phyloP scores from a whole-genome alignment of 2,113 vertebrate species.

The Spermophilus dauricus region DNA sequence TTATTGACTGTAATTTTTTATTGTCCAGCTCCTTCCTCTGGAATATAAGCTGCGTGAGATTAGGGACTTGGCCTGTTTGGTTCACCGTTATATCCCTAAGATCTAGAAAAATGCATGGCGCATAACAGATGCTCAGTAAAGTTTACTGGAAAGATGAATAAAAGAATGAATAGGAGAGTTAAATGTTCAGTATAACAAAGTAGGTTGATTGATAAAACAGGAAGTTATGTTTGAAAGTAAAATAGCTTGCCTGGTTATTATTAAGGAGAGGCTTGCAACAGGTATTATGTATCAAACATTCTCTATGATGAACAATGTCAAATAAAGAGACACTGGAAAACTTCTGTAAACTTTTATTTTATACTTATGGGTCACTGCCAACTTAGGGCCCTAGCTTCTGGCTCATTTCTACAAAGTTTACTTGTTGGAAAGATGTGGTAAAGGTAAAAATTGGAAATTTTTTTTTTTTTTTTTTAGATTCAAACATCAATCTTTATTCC shows the following conservation, averaged over 20 bases:
- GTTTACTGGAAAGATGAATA: background rate
- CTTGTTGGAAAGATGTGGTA: constrained; percentile 53
- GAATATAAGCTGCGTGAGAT: background rate
- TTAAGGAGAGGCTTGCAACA: background rate
- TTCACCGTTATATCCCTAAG: background rate
- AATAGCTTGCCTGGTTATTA: background rate
- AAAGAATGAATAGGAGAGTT: background rate
- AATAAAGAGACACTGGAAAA: constrained; percentile 56
- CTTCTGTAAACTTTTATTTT: constrained; percentile 83
- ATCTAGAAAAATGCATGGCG: background rate
- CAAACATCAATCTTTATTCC: too few relatives aligned
- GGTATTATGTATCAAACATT: background rate
- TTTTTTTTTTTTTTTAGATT: too few relatives aligned
- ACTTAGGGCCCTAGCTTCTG: constrained; percentile 61
- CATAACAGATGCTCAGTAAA: background rate
- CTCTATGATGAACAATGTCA: constrained; percentile 19
- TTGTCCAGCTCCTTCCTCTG: background rate
- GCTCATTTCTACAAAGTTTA: constrained; percentile 77
- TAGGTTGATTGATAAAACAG: background rate
- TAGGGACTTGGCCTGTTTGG: background rate
- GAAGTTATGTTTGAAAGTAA: background rate
- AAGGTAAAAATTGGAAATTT: constrained; percentile 52
- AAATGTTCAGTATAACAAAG: background rate
- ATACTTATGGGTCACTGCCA: constrained; percentile 51
- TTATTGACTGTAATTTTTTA: background rate